Conservation (phyloP, 2,113 vertebrate species). For the Pica pica region DNA sequence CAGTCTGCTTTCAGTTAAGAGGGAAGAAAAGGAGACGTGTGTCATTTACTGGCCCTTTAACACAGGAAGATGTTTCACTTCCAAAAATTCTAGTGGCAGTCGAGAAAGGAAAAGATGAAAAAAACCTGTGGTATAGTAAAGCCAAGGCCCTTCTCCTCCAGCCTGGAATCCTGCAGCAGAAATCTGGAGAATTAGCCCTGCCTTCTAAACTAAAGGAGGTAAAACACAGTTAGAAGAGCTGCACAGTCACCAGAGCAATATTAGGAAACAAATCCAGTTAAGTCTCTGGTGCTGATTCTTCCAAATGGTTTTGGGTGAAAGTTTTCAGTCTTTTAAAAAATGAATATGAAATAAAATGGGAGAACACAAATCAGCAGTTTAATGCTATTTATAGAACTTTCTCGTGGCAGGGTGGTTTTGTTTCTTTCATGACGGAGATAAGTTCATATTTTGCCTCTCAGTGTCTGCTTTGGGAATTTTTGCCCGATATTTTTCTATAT, state of each 20-base stretch:
- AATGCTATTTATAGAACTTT: not conserved
- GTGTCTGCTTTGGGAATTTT: not conserved
- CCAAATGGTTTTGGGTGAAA: not conserved
- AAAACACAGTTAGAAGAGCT: not conserved
- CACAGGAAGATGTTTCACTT: not conserved
- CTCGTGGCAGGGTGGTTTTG: not conserved
- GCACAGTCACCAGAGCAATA: not conserved
- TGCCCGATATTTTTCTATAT: not conserved
- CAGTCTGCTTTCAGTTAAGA: not conserved
- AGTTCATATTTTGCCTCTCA: not conserved
- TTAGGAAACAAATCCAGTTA: not conserved
- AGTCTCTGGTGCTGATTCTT: not conserved
- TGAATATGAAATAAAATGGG: not conserved
- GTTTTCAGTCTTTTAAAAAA: not conserved
- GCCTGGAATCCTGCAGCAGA: not conserved
- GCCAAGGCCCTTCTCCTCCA: not conserved
- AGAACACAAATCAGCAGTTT: not conserved
- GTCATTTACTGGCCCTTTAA: constrained; percentile 5
- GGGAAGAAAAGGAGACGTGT: constrained; percentile 21
- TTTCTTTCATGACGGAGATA: not conserved
- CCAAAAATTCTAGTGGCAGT: constrained; percentile 22
- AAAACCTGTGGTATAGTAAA: not conserved
- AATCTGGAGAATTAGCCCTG: not conserved
- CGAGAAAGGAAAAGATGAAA: not conserved
- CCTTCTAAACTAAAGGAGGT: not conserved